Evolutionary conservation across 2,797 vertebrate species (phyloP).

Genomic region (Enteromius radiatus): DNA sequence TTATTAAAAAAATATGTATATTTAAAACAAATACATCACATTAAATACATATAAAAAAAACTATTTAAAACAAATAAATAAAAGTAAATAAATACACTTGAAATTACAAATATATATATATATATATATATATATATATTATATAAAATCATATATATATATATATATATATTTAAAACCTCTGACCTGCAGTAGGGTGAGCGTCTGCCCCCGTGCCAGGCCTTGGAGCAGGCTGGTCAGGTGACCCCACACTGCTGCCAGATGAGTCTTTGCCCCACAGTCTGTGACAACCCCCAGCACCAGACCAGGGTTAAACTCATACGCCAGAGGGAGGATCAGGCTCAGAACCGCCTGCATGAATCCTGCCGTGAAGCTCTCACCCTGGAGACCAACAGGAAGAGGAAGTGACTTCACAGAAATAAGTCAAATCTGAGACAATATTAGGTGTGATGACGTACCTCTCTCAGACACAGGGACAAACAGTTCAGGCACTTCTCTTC

Average conservation of each 20-base stretch:
- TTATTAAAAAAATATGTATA: neutral
- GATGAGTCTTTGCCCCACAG: slow-evolving; percentile 37
- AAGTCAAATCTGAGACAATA: neutral
- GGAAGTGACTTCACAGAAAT: neutral
- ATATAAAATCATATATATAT: too few species aligned
- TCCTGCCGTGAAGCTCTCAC: slow-evolving; percentile 62
- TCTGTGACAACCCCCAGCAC: slow-evolving; percentile 69
- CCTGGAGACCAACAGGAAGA: slow-evolving; percentile 60
- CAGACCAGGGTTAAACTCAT: slow-evolving; percentile 74
- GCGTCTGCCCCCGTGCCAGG: slow-evolving; percentile 73
- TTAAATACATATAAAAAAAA: too few species aligned
- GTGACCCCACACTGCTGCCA: slow-evolving; percentile 71
- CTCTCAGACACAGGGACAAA: slow-evolving; percentile 71
- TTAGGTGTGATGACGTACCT: slow-evolving; percentile 63
- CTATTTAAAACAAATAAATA: neutral
- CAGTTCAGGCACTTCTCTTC: slow-evolving; percentile 59
- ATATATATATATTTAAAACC: neutral
- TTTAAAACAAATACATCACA: neutral
- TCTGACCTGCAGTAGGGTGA: slow-evolving; percentile 76
- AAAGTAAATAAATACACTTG: neutral
- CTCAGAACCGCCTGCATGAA: slow-evolving; percentile 69
- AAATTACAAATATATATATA: neutral
- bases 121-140: too few species aligned
- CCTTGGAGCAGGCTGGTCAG: slow-evolving; percentile 74
- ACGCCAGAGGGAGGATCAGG: slow-evolving; percentile 77